phyloP scores from a whole-genome alignment of 2,113 vertebrate species.

The Corythaeola cristata region DNA sequence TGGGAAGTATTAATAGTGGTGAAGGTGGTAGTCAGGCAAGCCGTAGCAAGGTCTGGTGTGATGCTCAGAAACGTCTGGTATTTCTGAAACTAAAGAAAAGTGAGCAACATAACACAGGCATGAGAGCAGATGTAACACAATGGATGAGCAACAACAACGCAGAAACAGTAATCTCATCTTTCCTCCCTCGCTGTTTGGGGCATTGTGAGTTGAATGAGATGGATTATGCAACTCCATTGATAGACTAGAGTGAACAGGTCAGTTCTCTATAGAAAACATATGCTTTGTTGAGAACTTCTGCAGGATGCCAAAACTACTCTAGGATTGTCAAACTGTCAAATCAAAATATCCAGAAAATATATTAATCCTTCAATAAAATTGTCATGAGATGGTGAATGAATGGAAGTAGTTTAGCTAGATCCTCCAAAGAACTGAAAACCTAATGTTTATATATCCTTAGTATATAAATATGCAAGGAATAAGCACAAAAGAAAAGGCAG shows the following conservation, averaged over 20 bases:
- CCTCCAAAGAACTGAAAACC: neutral
- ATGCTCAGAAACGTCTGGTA: neutral
- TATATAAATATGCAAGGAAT: neutral
- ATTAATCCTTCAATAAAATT: neutral
- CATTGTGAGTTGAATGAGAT: neutral
- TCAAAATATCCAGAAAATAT: neutral
- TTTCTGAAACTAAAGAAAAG: neutral
- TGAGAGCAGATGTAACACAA: neutral
- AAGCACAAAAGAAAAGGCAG: neutral
- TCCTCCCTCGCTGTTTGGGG: neutral
- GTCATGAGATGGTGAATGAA: neutral
- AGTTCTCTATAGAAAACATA: rapidly evolving
- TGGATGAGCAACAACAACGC: rapidly evolving
- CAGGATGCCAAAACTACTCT: neutral
- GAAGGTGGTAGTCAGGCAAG: neutral
- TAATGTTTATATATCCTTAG: neutral
- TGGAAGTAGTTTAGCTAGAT: neutral
- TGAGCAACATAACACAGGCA: neutral
- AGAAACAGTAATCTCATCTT: neutral
- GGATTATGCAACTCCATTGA: neutral
- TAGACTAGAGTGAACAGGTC: neutral
- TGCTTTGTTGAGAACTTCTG: neutral
- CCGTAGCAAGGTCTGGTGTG: neutral
- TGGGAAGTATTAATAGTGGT: neutral
- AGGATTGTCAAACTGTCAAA: neutral